phyloP scores from a whole-genome alignment of 1,140 invertebrate genomes.

The Cylas formicarius region DNA sequence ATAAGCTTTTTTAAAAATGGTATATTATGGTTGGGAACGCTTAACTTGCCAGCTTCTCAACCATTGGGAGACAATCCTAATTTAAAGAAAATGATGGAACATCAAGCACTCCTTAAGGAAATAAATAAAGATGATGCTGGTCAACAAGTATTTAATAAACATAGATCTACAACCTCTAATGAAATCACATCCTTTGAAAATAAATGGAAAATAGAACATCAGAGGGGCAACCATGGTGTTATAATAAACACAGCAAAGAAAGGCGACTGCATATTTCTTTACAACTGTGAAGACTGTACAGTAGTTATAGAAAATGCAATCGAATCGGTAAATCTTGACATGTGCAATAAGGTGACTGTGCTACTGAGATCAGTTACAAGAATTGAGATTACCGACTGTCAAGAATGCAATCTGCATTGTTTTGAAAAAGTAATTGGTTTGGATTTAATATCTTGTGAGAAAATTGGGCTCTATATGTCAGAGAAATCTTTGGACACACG shows the following conservation, averaged over 20 bases:
- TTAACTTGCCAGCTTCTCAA: neutral
- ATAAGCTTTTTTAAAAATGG: constrained; percentile 17
- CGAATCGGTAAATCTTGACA: constrained; percentile 4
- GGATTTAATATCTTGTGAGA: constrained; percentile 9
- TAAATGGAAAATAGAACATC: constrained; percentile 15
- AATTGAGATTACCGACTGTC: constrained; percentile 6
- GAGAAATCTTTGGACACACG: constrained; percentile 13
- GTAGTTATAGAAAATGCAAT: constrained; percentile 15
- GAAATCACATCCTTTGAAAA: too few relatives aligned
- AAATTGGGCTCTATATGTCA: constrained; percentile 11
- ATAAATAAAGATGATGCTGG: constrained; percentile 7
- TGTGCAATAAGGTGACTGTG: constrained; percentile 11
- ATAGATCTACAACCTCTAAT: too few relatives aligned
- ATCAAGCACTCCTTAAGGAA: constrained; percentile 3
- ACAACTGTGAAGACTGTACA: constrained; percentile 14
- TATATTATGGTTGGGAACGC: constrained; percentile 5
- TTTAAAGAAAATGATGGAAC: neutral
- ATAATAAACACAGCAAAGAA: constrained; percentile 14
- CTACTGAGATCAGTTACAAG: constrained; percentile 5
- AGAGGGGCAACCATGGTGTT: constrained; percentile 12
- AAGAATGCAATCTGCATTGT: constrained; percentile 15
- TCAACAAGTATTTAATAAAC: constrained; percentile 10
- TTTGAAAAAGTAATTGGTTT: constrained; percentile 11
- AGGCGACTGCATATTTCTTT: constrained; percentile 11
- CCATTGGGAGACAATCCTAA: constrained; percentile 10